Base-by-base conservation (phyloP, 2,888 invertebrate species). In the Helobdella robusta region DNA sequence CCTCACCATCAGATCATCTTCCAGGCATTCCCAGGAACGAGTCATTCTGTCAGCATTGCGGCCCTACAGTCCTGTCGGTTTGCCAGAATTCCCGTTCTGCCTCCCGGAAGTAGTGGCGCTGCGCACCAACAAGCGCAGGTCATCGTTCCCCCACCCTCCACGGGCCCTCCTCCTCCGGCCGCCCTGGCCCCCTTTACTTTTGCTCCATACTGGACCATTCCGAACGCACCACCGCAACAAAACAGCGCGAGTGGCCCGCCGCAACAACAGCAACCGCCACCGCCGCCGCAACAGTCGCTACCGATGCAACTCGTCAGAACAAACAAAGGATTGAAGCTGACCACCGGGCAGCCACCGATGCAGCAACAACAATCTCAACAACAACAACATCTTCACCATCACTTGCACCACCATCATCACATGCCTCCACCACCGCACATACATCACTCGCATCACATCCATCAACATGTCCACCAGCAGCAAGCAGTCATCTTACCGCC, bases 21-120 rank as follows among this genome's bases (percentile, higher is more conserved):
- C 62, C 66, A 66, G 34, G 28, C 66, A n/a, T 66, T 66, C 40
- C 62, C 66, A 11, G 66, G 66, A 23, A 66, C 56, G 18, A 62
- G 66, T 40, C 61, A 66, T 35, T 66, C 66, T 8, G 62, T 62
- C 54, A 66, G 66, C 56, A 66, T 66, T 35, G 66, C 66, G n/a
- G 68, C 68, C 23, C 63, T 59, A 28, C 52, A 64, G 64, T 59
- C 59, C 6, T 67, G 64, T 44, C 59, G 64, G 44, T 67, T 65
- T 54, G 59, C 65, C 46, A 35, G 62, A 20, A 67, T 62, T n/a
- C 62, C 67, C 35, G 25, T 67, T 34, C 30, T 59, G 30, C 44
- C 60, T 1, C n/a, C 62, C 18, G 23, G 23, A 28, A 35, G 30
- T 52, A 58, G 44, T 48, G 28, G 18, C 25, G n/a, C n/a, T n/a